phyloP scores from a whole-genome alignment of 2,113 vertebrate species.

The Varanus salvator region DNA sequence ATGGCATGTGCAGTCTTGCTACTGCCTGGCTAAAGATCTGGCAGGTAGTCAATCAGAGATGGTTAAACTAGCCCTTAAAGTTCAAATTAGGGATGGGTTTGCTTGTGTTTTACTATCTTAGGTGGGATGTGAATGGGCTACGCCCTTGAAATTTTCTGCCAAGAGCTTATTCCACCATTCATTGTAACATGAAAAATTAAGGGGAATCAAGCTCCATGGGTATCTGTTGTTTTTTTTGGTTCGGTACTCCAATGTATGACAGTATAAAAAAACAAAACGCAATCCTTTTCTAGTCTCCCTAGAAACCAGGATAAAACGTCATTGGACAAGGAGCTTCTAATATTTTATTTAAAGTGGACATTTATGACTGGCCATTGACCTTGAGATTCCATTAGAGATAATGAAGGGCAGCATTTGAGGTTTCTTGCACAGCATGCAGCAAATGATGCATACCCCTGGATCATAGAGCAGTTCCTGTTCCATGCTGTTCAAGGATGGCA shows the following conservation, averaged over 20 bases:
- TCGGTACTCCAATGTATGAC: constrained; percentile 18
- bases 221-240: constrained; percentile 51
- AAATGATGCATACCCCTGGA: constrained; percentile 68
- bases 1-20: too few species aligned
- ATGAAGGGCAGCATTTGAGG: constrained; percentile 70
- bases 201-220: constrained; percentile 68
- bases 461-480: constrained; percentile 40
- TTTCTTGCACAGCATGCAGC: constrained; percentile 40
- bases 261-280: constrained; percentile 1
- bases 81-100: neutral
- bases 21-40: neutral
- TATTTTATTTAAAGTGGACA: constrained; percentile 77
- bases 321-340: constrained; percentile 68
- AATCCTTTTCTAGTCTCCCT: constrained; percentile 58
- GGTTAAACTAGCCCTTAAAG: neutral
- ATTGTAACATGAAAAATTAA: constrained; percentile 31
- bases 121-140: constrained; percentile 20
- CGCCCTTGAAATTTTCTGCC: constrained; percentile 32
- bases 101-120: neutral
- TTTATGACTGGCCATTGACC: constrained; percentile 77
- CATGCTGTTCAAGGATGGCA: constrained; percentile 21
- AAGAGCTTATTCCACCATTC: constrained; percentile 44
- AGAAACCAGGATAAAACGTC: constrained; percentile 68
- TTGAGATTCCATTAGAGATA: constrained; percentile 80
- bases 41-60: neutral